phyloP scores from a whole-genome alignment of 2,888 invertebrate genomes.

The Euphydryas editha region DNA sequence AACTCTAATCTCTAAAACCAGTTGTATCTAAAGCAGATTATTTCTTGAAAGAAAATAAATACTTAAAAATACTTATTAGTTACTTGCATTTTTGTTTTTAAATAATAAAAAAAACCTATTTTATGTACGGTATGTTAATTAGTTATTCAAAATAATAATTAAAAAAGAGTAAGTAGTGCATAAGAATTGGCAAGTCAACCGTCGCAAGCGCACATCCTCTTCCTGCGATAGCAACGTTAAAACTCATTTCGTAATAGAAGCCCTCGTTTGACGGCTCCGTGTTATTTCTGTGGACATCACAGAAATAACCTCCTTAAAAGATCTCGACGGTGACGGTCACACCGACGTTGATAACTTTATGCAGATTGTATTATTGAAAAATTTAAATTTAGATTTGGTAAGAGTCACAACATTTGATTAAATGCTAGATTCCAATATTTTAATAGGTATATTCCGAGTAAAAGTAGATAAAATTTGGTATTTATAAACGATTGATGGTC shows the following conservation, averaged over 20 bases:
- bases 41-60: constrained; percentile 23
- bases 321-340: constrained; percentile 65
- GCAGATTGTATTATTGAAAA: constrained; percentile 82
- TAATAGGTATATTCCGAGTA: constrained; percentile 23
- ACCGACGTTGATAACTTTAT: constrained; percentile 80
- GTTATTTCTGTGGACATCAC: constrained; percentile 82
- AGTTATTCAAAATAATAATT: constrained; percentile 31
- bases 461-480: neutral
- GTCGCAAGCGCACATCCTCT: constrained; percentile 66
- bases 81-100: neutral
- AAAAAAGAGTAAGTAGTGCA: constrained; percentile 48
- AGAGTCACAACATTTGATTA: constrained; percentile 24
- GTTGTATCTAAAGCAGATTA: constrained; percentile 23
- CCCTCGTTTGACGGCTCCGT: constrained; percentile 58
- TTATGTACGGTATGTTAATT: neutral
- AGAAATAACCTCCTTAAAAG: constrained; percentile 79
- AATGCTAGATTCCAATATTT: constrained; percentile 27
- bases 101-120: neutral
- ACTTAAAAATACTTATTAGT: constrained; percentile 5
- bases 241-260: constrained; percentile 70
- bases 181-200: constrained; percentile 47
- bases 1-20: constrained; percentile 24
- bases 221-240: constrained; percentile 63
- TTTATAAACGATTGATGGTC: constrained; percentile 34
- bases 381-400: constrained; percentile 59